Conservation (phyloP, 2,888 invertebrate genomes). For the Drosophila testacea region DNA sequence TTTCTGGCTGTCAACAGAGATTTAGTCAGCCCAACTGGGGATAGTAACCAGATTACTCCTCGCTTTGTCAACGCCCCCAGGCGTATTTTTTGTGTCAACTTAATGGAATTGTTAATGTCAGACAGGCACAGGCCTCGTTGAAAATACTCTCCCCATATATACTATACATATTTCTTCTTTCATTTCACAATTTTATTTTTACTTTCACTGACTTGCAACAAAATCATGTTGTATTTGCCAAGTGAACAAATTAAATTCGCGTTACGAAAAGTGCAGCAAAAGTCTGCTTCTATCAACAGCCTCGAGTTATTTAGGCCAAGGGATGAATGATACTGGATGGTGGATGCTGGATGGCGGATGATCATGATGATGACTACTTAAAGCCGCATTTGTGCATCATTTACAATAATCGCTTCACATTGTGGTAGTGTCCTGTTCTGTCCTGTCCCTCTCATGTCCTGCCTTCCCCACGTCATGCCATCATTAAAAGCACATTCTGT, state of each 20-base stretch:
- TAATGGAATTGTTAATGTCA: slow-evolving; percentile 76
- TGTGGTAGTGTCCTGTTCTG: slow-evolving; percentile 14
- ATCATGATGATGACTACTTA: slow-evolving; percentile 52
- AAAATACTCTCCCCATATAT: slow-evolving; percentile 5
- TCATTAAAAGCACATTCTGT: slow-evolving; percentile 70
- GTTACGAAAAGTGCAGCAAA: slow-evolving; percentile 20
- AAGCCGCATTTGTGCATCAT: slow-evolving; percentile 71
- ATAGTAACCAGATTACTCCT: slow-evolving; percentile 55
- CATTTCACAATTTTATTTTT: slow-evolving; percentile 8
- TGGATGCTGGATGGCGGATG: background rate
- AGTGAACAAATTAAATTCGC: slow-evolving; percentile 36
- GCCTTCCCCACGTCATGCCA: slow-evolving; percentile 23
- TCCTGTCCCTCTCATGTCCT: background rate
- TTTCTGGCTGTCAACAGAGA: slow-evolving; percentile 64
- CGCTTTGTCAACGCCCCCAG: slow-evolving; percentile 33
- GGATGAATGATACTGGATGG: slow-evolving; percentile 2
- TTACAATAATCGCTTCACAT: slow-evolving; percentile 66
- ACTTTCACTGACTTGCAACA: slow-evolving; percentile 15
- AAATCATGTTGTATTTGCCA: slow-evolving; percentile 14
- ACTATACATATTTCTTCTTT: slow-evolving; percentile 23
- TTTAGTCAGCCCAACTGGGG: slow-evolving; percentile 52
- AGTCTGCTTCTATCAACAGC: slow-evolving; percentile 7
- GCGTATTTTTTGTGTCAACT: slow-evolving; percentile 43
- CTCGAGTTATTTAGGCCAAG: slow-evolving; percentile 5
- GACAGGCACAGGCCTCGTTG: background rate